Evolutionary conservation across 2,797 vertebrate species (phyloP).

Genomic region (Paguma larvata): DNA sequence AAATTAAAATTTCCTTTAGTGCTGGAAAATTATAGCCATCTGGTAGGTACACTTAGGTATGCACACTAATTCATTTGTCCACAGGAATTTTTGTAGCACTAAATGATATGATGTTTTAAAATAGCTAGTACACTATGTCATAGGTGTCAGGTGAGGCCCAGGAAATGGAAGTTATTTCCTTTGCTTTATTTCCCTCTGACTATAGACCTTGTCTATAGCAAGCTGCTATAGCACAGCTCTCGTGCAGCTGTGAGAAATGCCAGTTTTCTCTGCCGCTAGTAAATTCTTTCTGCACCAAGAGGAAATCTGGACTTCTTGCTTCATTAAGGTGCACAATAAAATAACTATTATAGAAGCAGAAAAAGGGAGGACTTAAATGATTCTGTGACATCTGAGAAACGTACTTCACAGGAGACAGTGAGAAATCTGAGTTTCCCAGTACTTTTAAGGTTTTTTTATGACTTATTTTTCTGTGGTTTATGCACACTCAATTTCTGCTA

Average conservation of each 20-base stretch:
- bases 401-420: not conserved
- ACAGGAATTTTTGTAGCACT: not conserved
- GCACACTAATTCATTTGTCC: not conserved
- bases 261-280: not conserved
- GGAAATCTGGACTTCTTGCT: not conserved
- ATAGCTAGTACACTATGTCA: not conserved
- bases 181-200: not conserved
- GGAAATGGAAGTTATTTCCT: not conserved
- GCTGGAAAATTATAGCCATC: not conserved
- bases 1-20: not conserved
- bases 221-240: not conserved
- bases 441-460: not conserved
- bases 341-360: not conserved
- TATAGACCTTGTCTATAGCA: not conserved
- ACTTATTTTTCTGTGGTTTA: not conserved
- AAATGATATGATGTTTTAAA: conserved; percentile 11
- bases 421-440: not conserved
- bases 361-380: not conserved
- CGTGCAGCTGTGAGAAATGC: fast-evolving
- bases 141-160: not conserved
- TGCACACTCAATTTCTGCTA: not conserved
- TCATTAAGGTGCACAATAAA: not conserved
- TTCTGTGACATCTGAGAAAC: not conserved
- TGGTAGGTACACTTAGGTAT: not conserved
- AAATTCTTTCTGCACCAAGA: not conserved